Percentiles rank a stretch among this genome's conserved stretches.
Evolutionary conservation across 2,113 vertebrate species (phyloP).

Genomic region (Colinus virginianus): DNA sequence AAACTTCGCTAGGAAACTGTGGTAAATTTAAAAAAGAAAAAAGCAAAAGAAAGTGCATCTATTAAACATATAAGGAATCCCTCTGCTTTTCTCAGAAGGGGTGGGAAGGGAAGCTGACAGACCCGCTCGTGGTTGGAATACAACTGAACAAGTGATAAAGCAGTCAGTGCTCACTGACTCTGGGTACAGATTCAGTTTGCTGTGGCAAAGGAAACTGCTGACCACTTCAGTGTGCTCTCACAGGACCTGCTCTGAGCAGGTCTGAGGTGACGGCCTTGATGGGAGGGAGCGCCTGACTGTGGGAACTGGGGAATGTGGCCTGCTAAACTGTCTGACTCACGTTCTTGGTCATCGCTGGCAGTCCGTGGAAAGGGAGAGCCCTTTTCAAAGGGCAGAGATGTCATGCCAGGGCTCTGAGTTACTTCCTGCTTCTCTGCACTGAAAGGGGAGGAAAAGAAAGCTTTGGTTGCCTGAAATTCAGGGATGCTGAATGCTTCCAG

Average conservation of each 20-base stretch:
- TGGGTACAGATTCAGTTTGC: not conserved
- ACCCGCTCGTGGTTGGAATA: not conserved
- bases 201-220: not conserved
- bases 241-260: not conserved
- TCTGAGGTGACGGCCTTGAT: accelerated
- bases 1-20: not conserved
- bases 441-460: not conserved
- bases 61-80: not conserved
- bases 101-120: conserved; percentile 50
- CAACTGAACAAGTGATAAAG: not conserved
- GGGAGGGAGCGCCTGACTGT: not conserved
- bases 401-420: not conserved
- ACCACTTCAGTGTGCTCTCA: not conserved
- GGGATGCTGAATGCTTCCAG: not conserved
- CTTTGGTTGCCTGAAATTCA: not conserved
- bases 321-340: accelerated
- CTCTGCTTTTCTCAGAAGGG: not conserved
- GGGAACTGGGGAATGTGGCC: accelerated
- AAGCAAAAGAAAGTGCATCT: not conserved
- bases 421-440: not conserved
- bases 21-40: not conserved
- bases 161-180: not conserved
- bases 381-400: not conserved
- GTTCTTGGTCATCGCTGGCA: not conserved
- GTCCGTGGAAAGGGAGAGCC: not conserved